Base-by-base conservation (phyloP, 2,113 vertebrate species). In the Malurus melanocephalus region DNA sequence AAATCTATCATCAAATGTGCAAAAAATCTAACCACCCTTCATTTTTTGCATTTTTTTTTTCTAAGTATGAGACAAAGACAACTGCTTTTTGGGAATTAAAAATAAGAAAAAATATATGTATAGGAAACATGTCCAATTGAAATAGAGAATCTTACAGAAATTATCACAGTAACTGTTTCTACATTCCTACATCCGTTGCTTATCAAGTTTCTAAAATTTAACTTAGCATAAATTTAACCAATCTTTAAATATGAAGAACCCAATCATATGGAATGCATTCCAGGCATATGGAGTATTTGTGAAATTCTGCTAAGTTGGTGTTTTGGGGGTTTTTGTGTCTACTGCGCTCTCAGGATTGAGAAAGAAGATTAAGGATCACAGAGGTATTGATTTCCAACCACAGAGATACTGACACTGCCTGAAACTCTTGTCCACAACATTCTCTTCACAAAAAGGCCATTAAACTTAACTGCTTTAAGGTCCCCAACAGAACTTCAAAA, bases 11-110 rank as follows among this genome's bases (percentile, higher is more conserved):
- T 6, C 24, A 75, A 65, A 77, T 3, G 13, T 4, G 3, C 0
- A 30, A 32, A 49, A 59, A 24, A 0, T 4, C 2, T 5, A 22
- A 18, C 4, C 12, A 28, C 6, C 2, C 4, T 33, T 17, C 11
- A 4, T 21, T 32, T 23, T 28, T 71, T 30, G 3, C 26, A 38
- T 66, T 11, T 38, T 38, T 53, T 71, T 59, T 65, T 42, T 59
- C 2, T 4, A 75, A 21, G 35, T 24, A 45, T 0, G 0, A 75
- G 45, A 64, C 9, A 61, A 84, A 74, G 68, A 3, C 22, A 91
- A 67, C 7, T 1, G 1, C 5, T 49, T 78, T 48, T 33, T 8
- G 5, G 5, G 11, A 64, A 80, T 72, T 33, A 52, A 60, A 92
- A 64, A 7, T 9, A 30, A 17, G 6, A 11, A 16, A 28, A 43